Evolutionary conservation across 2,888 invertebrate genomes (phyloP).

Genomic region (Pyrrhosoma nymphula): DNA sequence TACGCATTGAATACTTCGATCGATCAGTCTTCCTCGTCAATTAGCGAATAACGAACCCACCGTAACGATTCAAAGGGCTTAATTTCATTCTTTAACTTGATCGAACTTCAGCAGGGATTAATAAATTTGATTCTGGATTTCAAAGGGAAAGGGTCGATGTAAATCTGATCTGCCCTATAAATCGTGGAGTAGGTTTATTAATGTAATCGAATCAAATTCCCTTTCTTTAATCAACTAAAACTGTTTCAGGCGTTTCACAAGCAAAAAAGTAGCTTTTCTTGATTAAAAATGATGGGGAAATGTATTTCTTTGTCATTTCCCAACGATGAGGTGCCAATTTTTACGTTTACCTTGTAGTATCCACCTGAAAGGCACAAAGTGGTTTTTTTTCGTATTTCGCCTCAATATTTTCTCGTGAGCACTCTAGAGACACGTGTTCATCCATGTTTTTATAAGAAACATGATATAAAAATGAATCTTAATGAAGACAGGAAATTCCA

Average conservation of each 20-base stretch:
- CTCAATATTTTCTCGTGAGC: too few species aligned
- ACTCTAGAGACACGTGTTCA: too few species aligned
- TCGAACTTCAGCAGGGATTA: not conserved
- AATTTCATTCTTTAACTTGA: not conserved
- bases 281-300: not conserved
- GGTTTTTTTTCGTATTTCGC: not conserved
- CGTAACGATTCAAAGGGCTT: not conserved
- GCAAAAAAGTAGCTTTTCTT: not conserved
- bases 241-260: not conserved
- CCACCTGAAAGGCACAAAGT: too few species aligned
- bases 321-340: not conserved
- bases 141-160: conserved; percentile 14
- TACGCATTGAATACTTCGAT: not conserved
- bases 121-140: conserved; percentile 6
- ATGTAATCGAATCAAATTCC: conserved; percentile 11
- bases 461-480: too few species aligned
- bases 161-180: conserved; percentile 13
- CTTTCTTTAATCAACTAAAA: not conserved
- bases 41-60: conserved; percentile 13
- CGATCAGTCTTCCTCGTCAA: not conserved
- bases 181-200: conserved; percentile 20
- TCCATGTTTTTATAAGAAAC: too few species aligned
- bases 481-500: too few species aligned
- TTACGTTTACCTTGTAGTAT: not conserved
- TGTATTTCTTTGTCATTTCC: not conserved